Evolutionary conservation across 2,888 invertebrate species (phyloP).

Genomic region (Diarsia rubi): DNA sequence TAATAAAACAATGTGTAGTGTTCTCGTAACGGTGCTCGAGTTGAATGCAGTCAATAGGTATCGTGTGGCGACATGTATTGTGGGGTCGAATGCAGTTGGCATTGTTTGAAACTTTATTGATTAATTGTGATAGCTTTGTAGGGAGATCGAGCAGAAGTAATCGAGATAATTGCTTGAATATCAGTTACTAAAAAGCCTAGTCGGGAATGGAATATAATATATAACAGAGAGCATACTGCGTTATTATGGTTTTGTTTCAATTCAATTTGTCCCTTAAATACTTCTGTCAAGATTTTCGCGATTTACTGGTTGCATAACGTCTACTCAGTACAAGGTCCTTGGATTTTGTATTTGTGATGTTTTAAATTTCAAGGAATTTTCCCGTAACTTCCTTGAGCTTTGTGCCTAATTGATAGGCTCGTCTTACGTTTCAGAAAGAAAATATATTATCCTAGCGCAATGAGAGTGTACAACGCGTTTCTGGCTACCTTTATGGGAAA

Average conservation of each 20-base stretch:
- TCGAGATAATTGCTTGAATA: conserved; percentile 64
- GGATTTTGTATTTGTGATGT: not conserved
- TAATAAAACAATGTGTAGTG: conserved; percentile 65
- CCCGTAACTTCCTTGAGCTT: no score
- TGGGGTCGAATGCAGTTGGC: conserved; percentile 55
- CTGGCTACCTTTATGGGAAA: not conserved
- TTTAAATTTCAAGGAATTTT: not conserved
- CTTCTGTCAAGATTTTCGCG: not conserved
- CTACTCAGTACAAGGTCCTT: not conserved
- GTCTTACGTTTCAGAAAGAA: no score
- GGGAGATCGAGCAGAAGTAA: conserved; percentile 61
- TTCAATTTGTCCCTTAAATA: not conserved
- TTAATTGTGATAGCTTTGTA: conserved; percentile 63
- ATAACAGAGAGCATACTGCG: conserved; percentile 21
- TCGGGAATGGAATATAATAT: conserved; percentile 18
- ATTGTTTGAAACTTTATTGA: conserved; percentile 59
- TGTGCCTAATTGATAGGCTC: no score
- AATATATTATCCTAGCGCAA: no score
- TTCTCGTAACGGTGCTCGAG: conserved; percentile 53
- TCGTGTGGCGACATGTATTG: conserved; percentile 70
- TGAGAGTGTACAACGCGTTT: no score
- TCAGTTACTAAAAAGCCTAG: conserved; percentile 57
- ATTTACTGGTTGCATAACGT: not conserved
- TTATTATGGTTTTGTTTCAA: not conserved
- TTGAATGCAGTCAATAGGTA: conserved; percentile 67